phyloP scores from a whole-genome alignment of 2,888 invertebrate species.

The Oscheius sp. region DNA sequence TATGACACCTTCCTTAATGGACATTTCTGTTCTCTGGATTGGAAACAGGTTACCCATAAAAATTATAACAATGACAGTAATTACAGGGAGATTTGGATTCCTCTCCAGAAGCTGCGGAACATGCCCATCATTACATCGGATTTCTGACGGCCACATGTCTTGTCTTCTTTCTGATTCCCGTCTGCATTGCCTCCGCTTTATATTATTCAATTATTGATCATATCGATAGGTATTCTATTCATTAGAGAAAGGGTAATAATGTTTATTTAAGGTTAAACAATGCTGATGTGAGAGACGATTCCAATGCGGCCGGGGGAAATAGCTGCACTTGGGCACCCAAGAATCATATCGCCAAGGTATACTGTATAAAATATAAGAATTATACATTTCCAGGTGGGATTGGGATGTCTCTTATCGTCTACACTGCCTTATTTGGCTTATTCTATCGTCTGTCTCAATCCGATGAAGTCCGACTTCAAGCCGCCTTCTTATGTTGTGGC shows the following conservation, averaged over 20 bases:
- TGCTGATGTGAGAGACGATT: slow-evolving; percentile 49
- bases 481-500: slow-evolving; percentile 44
- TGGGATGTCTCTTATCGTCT: slow-evolving; percentile 57
- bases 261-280: slow-evolving; percentile 41
- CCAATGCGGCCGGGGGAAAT: slow-evolving; percentile 1
- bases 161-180: slow-evolving; percentile 63
- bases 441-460: slow-evolving; percentile 59
- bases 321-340: slow-evolving; percentile 57
- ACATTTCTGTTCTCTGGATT: slow-evolving; percentile 61
- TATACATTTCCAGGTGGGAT: slow-evolving; percentile 48
- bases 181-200: slow-evolving; percentile 59
- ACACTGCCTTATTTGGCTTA: slow-evolving; percentile 62
- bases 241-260: background rate
- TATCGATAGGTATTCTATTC: slow-evolving; percentile 49
- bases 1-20: slow-evolving; percentile 54
- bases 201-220: slow-evolving; percentile 61
- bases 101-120: slow-evolving; percentile 14
- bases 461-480: slow-evolving; percentile 56
- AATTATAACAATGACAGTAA: background rate
- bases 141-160: slow-evolving; percentile 63
- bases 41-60: slow-evolving; percentile 48
- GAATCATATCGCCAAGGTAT: slow-evolving; percentile 56
- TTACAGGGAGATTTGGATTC: slow-evolving; percentile 49
- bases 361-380: background rate
- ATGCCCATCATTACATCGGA: slow-evolving; percentile 52